These are phyloP conservation scores for Cantharis nigra DNA, from an alignment of 2,888 invertebrate species.

Conservation along the genomic window DNA sequence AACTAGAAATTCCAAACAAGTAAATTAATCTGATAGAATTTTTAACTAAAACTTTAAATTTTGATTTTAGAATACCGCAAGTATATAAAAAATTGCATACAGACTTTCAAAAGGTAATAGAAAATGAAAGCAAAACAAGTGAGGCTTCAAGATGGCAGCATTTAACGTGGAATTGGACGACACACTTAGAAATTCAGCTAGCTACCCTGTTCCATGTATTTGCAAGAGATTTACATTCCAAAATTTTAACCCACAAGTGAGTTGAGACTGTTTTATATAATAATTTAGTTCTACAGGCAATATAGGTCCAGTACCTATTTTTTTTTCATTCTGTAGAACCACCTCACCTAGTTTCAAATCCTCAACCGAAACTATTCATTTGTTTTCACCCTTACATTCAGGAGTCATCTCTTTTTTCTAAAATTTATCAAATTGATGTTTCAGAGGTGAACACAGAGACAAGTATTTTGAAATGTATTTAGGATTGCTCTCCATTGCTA, in stretches of 20 bases:
- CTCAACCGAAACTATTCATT: too few relatives aligned
- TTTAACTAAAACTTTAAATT: background rate
- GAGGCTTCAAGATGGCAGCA: conserved; percentile 38
- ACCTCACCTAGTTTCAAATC: too few relatives aligned
- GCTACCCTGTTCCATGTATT: conserved; percentile 45
- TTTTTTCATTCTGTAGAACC: too few relatives aligned
- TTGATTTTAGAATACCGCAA: conserved; percentile 67
- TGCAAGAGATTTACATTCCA: conserved; percentile 2
- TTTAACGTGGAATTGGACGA: conserved; percentile 45
- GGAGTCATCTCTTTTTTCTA: too few relatives aligned
- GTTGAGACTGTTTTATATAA: background rate
- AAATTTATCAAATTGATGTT: background rate
- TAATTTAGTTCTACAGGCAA: background rate
- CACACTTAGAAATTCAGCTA: conserved; percentile 46
- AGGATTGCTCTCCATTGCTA: conserved; percentile 44
- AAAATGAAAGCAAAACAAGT: conserved; percentile 36
- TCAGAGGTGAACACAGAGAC: conserved; percentile 43
- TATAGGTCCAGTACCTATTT: too few relatives aligned
- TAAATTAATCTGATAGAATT: conserved; percentile 8
- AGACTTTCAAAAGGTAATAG: conserved; percentile 64
- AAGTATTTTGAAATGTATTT: conserved; percentile 48
- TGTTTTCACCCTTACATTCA: too few relatives aligned
- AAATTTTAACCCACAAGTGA: conserved; percentile 2
- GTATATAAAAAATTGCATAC: conserved; percentile 79
- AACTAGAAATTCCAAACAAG: conserved; percentile 52